Base-by-base conservation (phyloP, 2,888 invertebrate genomes). In the Callimorpha dominula region DNA sequence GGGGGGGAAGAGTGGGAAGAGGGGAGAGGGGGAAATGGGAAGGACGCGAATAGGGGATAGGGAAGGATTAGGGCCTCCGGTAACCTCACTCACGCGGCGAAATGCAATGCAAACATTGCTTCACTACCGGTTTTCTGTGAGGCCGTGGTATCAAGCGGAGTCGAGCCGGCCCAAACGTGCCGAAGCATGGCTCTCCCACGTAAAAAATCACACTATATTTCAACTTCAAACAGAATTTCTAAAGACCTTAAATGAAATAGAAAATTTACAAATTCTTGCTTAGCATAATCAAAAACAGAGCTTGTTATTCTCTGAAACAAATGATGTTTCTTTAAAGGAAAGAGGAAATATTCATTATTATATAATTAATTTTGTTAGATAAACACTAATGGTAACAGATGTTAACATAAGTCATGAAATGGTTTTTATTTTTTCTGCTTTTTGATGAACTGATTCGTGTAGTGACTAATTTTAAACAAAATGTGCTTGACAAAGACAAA, bases 251-350 rank as follows among this genome's bases (percentile, higher is more conserved):
- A 69, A 54, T n/a, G n/a, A 63, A 63, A 17, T 43, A 46, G 62
- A 63, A 70, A 9, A 70, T 40, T 54, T n/a, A 72, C 40, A 62
- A 11, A 67, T 54, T 64, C 66, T 8, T 17, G 15, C 12, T 1
- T 17, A 43, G 63, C 46, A 64, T 17, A 0, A n/a, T 76, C 71
- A 77, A 77, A 70, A 70, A 79, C 76, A 69, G 68, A 60, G 12
- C 5, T 14, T 20, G 11, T 57, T 31, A 14, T 14, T 60, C 14
- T 62, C 15, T 67, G n/a, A 73, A 76, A 71, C 75, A 76, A 77
- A 74, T 72, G 77, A 67, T 77, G 49, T 76, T 76, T 17, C 63
- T 65, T 71, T 11, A 64, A 73, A 82, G 71, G 78, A 80, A 68
- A 72, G 62, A 66, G 12, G 17, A 9, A 12, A 52, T 50, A 42